Percentiles rank a stretch among this genome's conserved stretches.
Evolutionary conservation across 1,140 invertebrate genomes (phyloP).

Genomic region (Andrena cerasifolii): DNA sequence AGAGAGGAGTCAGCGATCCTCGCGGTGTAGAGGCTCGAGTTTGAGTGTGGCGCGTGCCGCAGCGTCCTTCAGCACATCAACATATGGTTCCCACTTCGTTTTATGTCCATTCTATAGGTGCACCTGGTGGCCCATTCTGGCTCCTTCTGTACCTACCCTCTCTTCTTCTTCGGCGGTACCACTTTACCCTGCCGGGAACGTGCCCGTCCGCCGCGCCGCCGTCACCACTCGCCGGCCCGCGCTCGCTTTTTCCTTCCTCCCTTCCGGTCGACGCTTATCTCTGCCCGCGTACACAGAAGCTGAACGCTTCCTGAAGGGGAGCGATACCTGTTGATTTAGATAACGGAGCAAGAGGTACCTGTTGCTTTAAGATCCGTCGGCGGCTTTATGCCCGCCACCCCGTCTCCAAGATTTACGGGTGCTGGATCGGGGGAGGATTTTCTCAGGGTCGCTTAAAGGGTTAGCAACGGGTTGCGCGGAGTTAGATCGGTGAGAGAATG

Average conservation of each 20-base stretch:
- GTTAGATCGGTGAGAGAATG: too few species aligned
- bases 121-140: slow-evolving; percentile 74
- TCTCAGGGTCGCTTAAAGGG: too few species aligned
- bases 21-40: slow-evolving; percentile 74
- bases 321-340: slow-evolving; percentile 43
- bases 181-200: slow-evolving; percentile 12
- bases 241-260: not conserved
- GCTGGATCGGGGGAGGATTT: too few species aligned
- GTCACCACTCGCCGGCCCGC: slow-evolving; percentile 24
- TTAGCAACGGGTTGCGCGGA: too few species aligned
- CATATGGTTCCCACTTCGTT: slow-evolving; percentile 80
- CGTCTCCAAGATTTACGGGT: too few species aligned
- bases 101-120: slow-evolving; percentile 76
- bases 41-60: slow-evolving; percentile 80
- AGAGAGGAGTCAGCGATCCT: slow-evolving; percentile 58
- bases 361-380: slow-evolving; percentile 18
- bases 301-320: slow-evolving; percentile 11
- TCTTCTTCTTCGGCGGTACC: slow-evolving; percentile 33
- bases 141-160: slow-evolving; percentile 60
- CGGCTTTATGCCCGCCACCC: too few species aligned
- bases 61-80: slow-evolving; percentile 77
- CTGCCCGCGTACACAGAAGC: not conserved
- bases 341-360: slow-evolving; percentile 9
- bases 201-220: slow-evolving; percentile 22
- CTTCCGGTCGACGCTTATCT: not conserved